Base-by-base conservation (phyloP, 2,888 invertebrate genomes). In the Flexamia atlantica region DNA sequence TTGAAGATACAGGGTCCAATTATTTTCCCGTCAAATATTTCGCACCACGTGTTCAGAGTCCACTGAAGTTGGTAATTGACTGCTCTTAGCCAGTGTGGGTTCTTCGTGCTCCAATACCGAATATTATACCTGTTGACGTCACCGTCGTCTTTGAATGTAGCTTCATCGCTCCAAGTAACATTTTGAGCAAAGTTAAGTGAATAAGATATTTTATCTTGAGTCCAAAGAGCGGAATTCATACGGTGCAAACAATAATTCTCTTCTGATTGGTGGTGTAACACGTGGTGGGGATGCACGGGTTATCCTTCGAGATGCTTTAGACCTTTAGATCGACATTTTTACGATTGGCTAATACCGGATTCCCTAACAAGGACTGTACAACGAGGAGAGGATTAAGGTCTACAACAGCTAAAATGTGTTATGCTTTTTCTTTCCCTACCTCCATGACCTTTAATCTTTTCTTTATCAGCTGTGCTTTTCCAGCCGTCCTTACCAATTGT, bases 41-140 rank as follows among this genome's bases (percentile, higher is more conserved):
- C 5, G 25, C 68, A 68, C 68, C 68, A 68, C 28, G 68, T 68
- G 17, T 68, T 68, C 9, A 68, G 68, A 14, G 25, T 25, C 68
- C 68, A 68, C 17, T 23, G 28, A 7, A 10, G 9, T 57, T 57
- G 28, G 23, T 25, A 28, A 28, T 68, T 4, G 68, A 68, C 30
- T 25, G 9, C 20, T 57, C 57, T n/a, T n/a, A 68, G 25, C 68
- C 68, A 68, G 30, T 68, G 68, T 14, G 10, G 72, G 36, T 72
- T 72, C 20, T 72, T 36, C 20, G 9, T 72, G 72, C 72, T 72
- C 72, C 72, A 72, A 72, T 72, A 72, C 7, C n/a, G 72, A 32
- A 72, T 72, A 36, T 72, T 32, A 32, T 72, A 20, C 2, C 36
- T 30, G 72, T 72, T 72, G 5, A 72, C 36, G 20, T 72, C 4